A percentile compares a stretch with the other conserved stretches of the same genome.
Conservation (phyloP, 2,113 vertebrate species). For the Vidua macroura region DNA sequence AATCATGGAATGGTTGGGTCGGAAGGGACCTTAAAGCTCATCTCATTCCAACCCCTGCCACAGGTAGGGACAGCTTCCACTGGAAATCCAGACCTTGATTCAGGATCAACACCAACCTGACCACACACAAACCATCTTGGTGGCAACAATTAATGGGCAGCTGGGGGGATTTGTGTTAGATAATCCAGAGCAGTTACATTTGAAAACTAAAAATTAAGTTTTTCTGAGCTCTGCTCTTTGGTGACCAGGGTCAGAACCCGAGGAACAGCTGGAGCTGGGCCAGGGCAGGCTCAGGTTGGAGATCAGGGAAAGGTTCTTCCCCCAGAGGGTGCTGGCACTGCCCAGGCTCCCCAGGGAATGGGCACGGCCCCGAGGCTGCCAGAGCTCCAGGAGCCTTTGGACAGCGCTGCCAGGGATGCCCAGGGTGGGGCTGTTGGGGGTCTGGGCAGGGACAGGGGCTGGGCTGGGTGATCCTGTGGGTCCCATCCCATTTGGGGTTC, state of each 20-base stretch:
- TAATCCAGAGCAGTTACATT: too few species aligned
- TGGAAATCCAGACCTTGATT: background rate
- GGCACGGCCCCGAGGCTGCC: background rate
- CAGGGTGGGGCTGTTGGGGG: background rate
- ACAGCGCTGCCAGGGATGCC: background rate
- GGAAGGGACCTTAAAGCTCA: background rate
- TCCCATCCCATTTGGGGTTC: background rate
- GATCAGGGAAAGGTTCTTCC: background rate
- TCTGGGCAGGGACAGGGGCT: background rate
- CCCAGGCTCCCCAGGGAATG: background rate
- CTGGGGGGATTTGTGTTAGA: background rate
- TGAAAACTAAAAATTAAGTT: background rate
- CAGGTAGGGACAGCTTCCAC: background rate
- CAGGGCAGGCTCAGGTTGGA: background rate
- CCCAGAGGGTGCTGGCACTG: background rate
- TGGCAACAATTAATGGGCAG: background rate
- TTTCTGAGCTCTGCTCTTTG: background rate
- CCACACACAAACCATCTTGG: background rate
- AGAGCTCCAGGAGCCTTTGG: background rate
- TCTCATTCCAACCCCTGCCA: background rate
- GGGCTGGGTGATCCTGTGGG: fast-evolving
- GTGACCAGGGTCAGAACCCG: fast-evolving
- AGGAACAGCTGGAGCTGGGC: background rate
- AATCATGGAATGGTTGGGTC: background rate
- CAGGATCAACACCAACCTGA: background rate